Conservation (phyloP, 2,113 vertebrate genomes). For the Microcebus lehilahytsara region DNA sequence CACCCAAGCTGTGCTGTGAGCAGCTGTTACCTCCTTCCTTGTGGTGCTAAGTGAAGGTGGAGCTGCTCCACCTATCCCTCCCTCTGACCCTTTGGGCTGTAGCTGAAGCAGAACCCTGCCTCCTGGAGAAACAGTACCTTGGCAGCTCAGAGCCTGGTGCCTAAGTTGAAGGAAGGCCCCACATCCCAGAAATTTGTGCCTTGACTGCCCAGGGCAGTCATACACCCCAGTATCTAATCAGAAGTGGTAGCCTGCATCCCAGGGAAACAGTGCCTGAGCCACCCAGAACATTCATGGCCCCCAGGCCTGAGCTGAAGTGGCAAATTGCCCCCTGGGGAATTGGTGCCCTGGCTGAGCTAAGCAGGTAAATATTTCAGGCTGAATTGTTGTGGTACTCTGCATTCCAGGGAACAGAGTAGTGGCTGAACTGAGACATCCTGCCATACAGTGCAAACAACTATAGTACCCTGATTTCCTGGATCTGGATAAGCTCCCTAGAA, state of each 20-base stretch:
- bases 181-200: neutral
- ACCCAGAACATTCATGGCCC: neutral
- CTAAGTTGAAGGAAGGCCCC: neutral
- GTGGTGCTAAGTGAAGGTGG: neutral
- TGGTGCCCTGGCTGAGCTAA: no score
- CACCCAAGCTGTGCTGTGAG: neutral
- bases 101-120: neutral
- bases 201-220: neutral
- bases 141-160: neutral
- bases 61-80: neutral
- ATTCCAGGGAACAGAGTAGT: neutral
- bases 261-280: neutral
- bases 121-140: neutral
- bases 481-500: neutral
- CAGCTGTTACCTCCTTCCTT: neutral
- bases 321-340: no score
- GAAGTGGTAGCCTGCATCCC: neutral
- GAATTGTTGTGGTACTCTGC: neutral
- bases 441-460: neutral
- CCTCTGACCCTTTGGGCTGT: neutral
- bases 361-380: neutral
- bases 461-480: neutral
- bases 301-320: neutral
- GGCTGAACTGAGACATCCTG: neutral
- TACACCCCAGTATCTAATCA: no score